Evolutionary conservation across 2,888 invertebrate species (phyloP).

Genomic region (Standfussiana lucernea): DNA sequence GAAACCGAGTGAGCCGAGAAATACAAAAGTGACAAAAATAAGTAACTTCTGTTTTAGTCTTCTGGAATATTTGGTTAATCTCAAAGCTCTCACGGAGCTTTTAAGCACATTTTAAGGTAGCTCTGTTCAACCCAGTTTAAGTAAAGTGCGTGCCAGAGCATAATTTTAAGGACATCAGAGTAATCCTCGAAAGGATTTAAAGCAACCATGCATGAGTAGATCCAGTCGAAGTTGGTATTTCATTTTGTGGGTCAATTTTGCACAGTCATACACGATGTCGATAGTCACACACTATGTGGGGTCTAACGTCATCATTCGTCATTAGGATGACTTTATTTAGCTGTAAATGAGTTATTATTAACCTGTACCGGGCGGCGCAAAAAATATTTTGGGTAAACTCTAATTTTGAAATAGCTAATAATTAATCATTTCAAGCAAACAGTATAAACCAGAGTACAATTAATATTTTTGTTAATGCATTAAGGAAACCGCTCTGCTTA

Average conservation of each 20-base stretch:
- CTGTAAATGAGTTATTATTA: not conserved
- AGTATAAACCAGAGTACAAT: too few species aligned
- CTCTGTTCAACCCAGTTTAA: not conserved
- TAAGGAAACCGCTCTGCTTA: not conserved
- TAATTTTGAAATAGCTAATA: not conserved
- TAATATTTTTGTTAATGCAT: not conserved
- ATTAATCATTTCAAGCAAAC: not conserved
- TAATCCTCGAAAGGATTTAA: not conserved
- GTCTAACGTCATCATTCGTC: constrained; percentile 1
- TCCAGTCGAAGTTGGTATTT: not conserved
- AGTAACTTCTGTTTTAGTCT: not conserved
- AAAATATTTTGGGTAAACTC: not conserved
- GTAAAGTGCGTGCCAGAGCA: not conserved
- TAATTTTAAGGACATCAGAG: not conserved
- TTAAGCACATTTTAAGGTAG: not conserved
- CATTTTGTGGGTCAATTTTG: constrained; percentile 10
- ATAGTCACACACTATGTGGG: not conserved
- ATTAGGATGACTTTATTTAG: constrained; percentile 9
- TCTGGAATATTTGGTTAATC: not conserved
- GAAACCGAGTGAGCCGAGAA: not conserved
- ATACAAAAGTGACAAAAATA: not conserved
- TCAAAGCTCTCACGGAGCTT: not conserved
- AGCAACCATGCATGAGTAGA: not conserved
- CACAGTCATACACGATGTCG: not conserved
- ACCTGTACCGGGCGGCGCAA: too few species aligned